Base-by-base conservation (phyloP, 2,888 invertebrate genomes). In the Caenorhabditis sp. region DNA sequence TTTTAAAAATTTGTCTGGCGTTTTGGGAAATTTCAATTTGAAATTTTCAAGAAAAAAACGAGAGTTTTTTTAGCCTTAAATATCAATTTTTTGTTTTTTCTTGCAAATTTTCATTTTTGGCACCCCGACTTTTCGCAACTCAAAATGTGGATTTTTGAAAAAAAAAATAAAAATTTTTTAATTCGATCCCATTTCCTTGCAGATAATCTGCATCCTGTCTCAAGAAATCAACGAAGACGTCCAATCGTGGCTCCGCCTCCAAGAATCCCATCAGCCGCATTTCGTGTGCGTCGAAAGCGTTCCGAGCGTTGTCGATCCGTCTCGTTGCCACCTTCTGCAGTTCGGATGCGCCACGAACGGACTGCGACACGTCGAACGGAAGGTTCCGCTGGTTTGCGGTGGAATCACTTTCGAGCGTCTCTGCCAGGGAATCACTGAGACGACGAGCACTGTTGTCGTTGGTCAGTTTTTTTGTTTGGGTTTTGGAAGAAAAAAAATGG, bases 131-230 rank as follows among this genome's bases (percentile, higher is more conserved):
- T 32, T 32, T 61, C 20, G n/a, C n/a, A n/a, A n/a, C n/a, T n/a
- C n/a, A n/a, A n/a, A n/a, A n/a, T n/a, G n/a, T n/a, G n/a, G n/a
- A n/a, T n/a, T n/a, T n/a, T n/a, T n/a, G n/a, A n/a, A n/a, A n/a
- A n/a, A n/a, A n/a, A n/a, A n/a, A n/a, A n/a, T n/a, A n/a, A n/a
- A n/a, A n/a, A n/a, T n/a, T n/a, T n/a, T n/a, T n/a, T n/a, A n/a
- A n/a, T n/a, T n/a, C n/a, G n/a, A n/a, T n/a, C n/a, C n/a, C n/a
- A n/a, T n/a, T n/a, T n/a, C n/a, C n/a, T n/a, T n/a, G n/a, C 67
- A 81, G 81, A 77, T 82, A 13, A 64, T 82, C 28, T 82, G 82
- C 35, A 60, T 82, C 56, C 72, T 82, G 9, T 71, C 77, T 11
- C 58, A 22, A 18, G 77, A 77, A 13, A 40, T 82, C 15, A 72